Conservation (phyloP, 2,888 invertebrate species). For the Nephrotoma appendiculata region DNA sequence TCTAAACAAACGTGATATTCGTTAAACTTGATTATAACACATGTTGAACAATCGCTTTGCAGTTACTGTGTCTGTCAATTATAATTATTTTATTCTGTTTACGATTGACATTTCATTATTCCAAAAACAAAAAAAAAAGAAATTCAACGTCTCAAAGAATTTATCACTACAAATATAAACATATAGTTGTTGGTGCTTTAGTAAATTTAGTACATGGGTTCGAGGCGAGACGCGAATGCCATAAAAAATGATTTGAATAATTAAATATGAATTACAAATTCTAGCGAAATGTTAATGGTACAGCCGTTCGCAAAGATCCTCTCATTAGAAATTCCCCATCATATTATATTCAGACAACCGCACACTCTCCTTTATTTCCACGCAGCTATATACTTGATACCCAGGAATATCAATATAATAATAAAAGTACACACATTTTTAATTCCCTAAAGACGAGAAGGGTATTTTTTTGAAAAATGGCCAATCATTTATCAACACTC, state of each 20-base stretch:
- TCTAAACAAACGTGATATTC: not conserved
- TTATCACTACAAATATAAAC: not conserved
- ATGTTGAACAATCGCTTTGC: not conserved
- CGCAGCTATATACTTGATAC: not conserved
- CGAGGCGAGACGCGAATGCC: not conserved
- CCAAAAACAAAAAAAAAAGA: not conserved
- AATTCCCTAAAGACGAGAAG: not conserved
- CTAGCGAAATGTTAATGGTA: not conserved
- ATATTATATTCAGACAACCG: not conserved
- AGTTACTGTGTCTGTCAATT: not conserved
- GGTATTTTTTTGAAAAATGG: constrained; percentile 5
- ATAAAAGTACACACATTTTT: not conserved
- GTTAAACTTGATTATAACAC: not conserved
- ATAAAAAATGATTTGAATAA: not conserved
- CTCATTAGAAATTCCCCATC: not conserved
- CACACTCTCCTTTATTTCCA: not conserved
- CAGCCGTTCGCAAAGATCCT: not conserved
- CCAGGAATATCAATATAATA: not conserved
- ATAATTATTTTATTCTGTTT: not conserved
- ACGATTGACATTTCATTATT: not conserved
- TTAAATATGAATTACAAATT: not conserved
- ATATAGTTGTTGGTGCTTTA: not conserved
- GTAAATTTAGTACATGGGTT: not conserved
- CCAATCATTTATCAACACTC: constrained; percentile 6
- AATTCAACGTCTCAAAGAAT: not conserved